Percentiles rank a stretch among this genome's conserved stretches.
These are phyloP conservation scores for Mythimna vitellina DNA, from an alignment of 2,888 invertebrate genomes.

Conservation along the genomic window DNA sequence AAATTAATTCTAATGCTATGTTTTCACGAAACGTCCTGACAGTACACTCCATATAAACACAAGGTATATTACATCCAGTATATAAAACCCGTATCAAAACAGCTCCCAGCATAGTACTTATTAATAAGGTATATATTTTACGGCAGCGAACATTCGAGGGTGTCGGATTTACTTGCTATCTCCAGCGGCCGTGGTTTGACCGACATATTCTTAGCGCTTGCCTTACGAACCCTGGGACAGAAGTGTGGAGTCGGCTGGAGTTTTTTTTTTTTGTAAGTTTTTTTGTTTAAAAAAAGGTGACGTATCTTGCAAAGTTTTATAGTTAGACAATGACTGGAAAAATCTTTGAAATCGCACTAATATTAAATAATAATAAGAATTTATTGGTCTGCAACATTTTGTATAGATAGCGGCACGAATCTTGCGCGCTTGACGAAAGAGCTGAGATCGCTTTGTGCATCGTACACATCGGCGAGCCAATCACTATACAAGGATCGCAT, in stretches of 20 bases:
- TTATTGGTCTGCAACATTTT: too few species aligned
- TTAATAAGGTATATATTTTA: slow-evolving; percentile 77
- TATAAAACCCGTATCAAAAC: slow-evolving; percentile 49
- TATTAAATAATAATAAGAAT: too few species aligned
- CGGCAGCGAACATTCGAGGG: slow-evolving; percentile 75
- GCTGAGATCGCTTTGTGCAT: too few species aligned
- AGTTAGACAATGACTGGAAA: too few species aligned
- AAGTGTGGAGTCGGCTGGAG: slow-evolving; percentile 63
- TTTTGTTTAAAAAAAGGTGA: neutral
- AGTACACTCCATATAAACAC: slow-evolving; percentile 11
- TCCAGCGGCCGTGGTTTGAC: slow-evolving; percentile 84
- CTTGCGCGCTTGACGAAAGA: too few species aligned
- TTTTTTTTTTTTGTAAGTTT: neutral
- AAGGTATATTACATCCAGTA: slow-evolving; percentile 28
- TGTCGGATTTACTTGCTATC: slow-evolving; percentile 83
- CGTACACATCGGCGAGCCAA: too few species aligned
- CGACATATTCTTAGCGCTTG: slow-evolving; percentile 88
- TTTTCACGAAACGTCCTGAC: neutral
- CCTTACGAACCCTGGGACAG: slow-evolving; percentile 78
- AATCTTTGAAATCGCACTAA: too few species aligned
- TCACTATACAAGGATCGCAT: too few species aligned
- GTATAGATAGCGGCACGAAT: too few species aligned
- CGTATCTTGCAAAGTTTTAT: neutral
- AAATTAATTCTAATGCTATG: neutral
- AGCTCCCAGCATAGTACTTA: slow-evolving; percentile 53